Percentiles rank a stretch among this genome's conserved stretches.
Evolutionary conservation across 1,140 invertebrate genomes (phyloP).

Genomic region (Nomia melanderi): DNA sequence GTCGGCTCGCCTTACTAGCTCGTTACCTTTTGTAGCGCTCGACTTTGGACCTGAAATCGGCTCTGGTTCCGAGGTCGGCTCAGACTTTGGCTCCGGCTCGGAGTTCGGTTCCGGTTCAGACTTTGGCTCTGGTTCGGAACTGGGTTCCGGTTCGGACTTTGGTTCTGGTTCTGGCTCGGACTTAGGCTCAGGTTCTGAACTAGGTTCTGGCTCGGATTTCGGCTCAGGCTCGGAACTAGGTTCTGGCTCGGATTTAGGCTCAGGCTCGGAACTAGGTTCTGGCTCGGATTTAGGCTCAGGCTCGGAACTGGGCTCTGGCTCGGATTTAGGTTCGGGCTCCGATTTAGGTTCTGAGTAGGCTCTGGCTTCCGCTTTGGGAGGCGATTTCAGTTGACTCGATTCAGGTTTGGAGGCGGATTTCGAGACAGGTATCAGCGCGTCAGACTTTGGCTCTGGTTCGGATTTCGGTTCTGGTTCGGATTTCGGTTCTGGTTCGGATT

Average conservation of each 20-base stretch:
- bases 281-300: slow-evolving; percentile 74
- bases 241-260: slow-evolving; percentile 74
- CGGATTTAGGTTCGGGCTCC: slow-evolving; percentile 75
- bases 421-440: slow-evolving; percentile 75
- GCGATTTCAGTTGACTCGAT: slow-evolving; percentile 77
- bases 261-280: slow-evolving; percentile 69
- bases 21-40: slow-evolving; percentile 72
- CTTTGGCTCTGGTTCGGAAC: slow-evolving; percentile 69
- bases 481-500: slow-evolving; percentile 78
- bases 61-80: slow-evolving; percentile 80
- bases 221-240: slow-evolving; percentile 74
- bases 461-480: slow-evolving; percentile 71
- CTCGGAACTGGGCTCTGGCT: slow-evolving; percentile 73
- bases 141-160: slow-evolving; percentile 73
- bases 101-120: slow-evolving; percentile 55
- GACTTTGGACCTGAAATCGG: slow-evolving; percentile 71
- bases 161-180: slow-evolving; percentile 79
- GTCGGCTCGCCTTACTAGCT: slow-evolving; percentile 37
- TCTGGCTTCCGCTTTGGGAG: slow-evolving; percentile 77
- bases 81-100: slow-evolving; percentile 75
- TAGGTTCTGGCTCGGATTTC: slow-evolving; percentile 75
- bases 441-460: slow-evolving; percentile 72
- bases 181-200: slow-evolving; percentile 75
- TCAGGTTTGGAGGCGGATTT: slow-evolving; percentile 77
- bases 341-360: slow-evolving; percentile 72